Evolutionary conservation across 2,888 invertebrate genomes (phyloP).

Genomic region (Leucophenga maculata): DNA sequence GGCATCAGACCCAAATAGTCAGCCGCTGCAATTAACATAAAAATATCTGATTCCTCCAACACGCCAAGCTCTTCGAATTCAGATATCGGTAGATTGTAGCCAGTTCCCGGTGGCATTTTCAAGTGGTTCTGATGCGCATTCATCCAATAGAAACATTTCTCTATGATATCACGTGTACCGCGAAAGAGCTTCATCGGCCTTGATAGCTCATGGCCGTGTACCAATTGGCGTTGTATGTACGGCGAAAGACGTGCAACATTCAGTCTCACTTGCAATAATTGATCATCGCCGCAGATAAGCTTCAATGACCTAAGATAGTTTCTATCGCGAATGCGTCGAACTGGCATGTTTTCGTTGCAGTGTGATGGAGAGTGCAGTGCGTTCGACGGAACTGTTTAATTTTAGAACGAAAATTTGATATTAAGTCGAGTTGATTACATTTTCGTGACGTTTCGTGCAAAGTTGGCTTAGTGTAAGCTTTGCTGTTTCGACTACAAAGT

Average conservation of each 20-base stretch:
- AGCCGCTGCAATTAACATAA: not conserved
- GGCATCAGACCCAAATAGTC: slow-evolving; percentile 2
- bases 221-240: not conserved
- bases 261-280: not conserved
- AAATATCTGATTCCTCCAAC: not conserved
- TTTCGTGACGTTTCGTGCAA: not conserved
- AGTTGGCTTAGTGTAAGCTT: not conserved
- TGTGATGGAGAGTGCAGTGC: not conserved
- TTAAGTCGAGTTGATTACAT: not conserved
- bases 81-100: not conserved
- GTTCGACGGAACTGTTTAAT: not conserved
- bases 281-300: not conserved
- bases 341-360: not conserved
- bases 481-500: not conserved
- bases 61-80: not conserved
- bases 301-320: not conserved
- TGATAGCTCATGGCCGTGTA: too few species aligned
- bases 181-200: not conserved
- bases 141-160: slow-evolving; percentile 8
- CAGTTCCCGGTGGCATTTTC: not conserved
- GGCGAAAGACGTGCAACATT: not conserved
- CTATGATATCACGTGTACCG: not conserved
- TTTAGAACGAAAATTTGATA: not conserved
- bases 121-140: not conserved
- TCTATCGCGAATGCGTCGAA: not conserved